Evolutionary conservation across 2,888 invertebrate genomes (phyloP).

Genomic region (Drosophila trichaetosa): DNA sequence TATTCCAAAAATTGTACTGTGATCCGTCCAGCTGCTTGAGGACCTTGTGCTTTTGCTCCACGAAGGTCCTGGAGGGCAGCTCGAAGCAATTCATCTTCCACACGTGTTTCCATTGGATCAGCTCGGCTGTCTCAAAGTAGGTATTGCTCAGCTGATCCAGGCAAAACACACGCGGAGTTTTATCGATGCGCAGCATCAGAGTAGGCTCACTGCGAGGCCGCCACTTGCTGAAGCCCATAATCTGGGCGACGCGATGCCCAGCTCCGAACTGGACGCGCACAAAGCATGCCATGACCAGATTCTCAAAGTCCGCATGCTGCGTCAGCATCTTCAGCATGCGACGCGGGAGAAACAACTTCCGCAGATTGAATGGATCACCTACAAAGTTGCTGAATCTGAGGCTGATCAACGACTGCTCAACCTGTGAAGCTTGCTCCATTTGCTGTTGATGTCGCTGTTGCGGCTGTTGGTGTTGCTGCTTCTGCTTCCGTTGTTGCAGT

Average conservation of each 20-base stretch:
- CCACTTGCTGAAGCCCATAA: slow-evolving; percentile 27
- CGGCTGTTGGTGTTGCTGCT: not conserved
- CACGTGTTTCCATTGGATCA: slow-evolving; percentile 25
- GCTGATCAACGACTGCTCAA: not conserved
- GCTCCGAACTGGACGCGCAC: slow-evolving; percentile 27
- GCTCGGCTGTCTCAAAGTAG: slow-evolving; percentile 27
- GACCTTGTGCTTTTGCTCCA: slow-evolving; percentile 34
- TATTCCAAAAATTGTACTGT: not conserved
- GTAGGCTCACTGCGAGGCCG: slow-evolving; percentile 1
- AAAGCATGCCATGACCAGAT: slow-evolving; percentile 35
- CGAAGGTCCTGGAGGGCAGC: slow-evolving; percentile 24
- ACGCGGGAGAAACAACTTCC: slow-evolving; percentile 38
- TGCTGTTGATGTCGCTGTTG: not conserved
- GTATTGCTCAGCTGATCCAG: slow-evolving; percentile 30
- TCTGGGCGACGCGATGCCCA: slow-evolving; percentile 35
- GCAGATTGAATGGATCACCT: slow-evolving; percentile 35
- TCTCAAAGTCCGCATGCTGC: slow-evolving; percentile 29
- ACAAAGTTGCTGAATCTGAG: slow-evolving; percentile 16
- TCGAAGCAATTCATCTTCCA: slow-evolving; percentile 32
- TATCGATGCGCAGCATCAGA: slow-evolving; percentile 32
- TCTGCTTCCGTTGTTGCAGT: not conserved
- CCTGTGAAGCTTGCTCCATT: not conserved
- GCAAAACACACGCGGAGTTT: slow-evolving; percentile 13
- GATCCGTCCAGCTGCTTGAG: not conserved
- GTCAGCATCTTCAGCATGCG: slow-evolving; percentile 20